Base-by-base conservation (phyloP, 1,140 invertebrate species). In the Bombus confusus region DNA sequence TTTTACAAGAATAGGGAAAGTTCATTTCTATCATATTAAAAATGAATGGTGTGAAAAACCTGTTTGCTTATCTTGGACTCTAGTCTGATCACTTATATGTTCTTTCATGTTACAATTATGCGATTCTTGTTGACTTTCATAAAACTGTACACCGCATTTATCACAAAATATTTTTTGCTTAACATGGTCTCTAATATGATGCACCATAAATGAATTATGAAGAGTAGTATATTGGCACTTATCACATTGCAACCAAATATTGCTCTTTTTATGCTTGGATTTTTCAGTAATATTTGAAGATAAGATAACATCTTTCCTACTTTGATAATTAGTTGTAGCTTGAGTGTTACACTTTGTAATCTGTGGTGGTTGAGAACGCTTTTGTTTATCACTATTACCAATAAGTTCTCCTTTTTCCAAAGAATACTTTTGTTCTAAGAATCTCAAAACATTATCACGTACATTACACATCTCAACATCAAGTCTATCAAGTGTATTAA, bases 211-310 rank as follows among this genome's bases (percentile, higher is more conserved):
- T 22, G 93, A 91, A 69, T 93, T 92, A 47, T 92, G 91, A 41
- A 79, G 86, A 0, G 95, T 95, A 6, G 94, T 94, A 72, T 95
- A 95, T 90, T 92, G 91, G 82, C 95, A 95, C 69, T 93, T 93
- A 73, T 95, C 91, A 73, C 95, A 95, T 85, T 94, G 94, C 85
- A 95, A 82, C 92, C 93, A 94, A 43, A 79, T 62, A 34, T 88
- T 83, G 43, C 87, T 85, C 85, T 93, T 94, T 28, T 86, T 90
- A 34, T 74, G 47, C 37, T 88, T 91, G 9, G 77, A 87, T 10
- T 82, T 86, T 0, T 76, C 59, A n/a, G 59, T 57, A 64, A 69
- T n/a, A 34, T 88, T 72, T 13, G 78, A 59, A 64, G 83, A 69
- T 28, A 66, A 69, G 41, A 37, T 75, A 77, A 88, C 87, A 75